A percentile compares a stretch with the other conserved stretches of the same genome.
Evolutionary conservation across 2,888 invertebrate species (phyloP).

Genomic region (Netelia inedita): DNA sequence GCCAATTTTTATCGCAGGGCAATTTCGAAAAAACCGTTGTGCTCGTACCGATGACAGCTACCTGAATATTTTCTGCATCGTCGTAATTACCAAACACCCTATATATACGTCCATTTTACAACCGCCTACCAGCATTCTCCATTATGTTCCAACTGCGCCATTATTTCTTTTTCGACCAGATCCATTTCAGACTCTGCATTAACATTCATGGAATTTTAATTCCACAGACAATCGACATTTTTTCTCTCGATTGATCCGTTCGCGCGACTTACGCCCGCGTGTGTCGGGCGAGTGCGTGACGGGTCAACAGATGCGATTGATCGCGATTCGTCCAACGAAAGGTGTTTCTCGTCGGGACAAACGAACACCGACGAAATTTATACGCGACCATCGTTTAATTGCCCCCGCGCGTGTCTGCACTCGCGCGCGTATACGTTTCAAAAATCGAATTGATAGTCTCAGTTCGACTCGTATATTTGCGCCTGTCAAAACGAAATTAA

Average conservation of each 20-base stretch:
- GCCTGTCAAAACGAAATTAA: constrained; percentile 43
- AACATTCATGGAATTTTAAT: constrained; percentile 68
- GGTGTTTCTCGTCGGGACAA: constrained; percentile 43
- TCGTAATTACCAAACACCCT: too few relatives aligned
- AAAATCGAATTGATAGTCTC: constrained; percentile 39
- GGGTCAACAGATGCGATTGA: constrained; percentile 49
- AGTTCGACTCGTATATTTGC: constrained; percentile 4
- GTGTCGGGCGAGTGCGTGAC: constrained; percentile 1
- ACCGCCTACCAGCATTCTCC: background rate
- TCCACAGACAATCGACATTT: constrained; percentile 49
- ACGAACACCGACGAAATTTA: constrained; percentile 18
- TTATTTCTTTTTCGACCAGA: constrained; percentile 1
- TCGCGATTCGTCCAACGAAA: constrained; percentile 56
- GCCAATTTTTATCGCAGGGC: too few relatives aligned
- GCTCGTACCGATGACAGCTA: too few relatives aligned
- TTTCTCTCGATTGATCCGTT: constrained; percentile 46
- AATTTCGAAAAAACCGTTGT: too few relatives aligned
- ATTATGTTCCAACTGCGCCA: background rate
- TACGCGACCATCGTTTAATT: background rate
- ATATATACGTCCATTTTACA: background rate
- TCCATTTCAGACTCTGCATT: constrained; percentile 24
- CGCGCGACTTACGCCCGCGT: constrained; percentile 7
- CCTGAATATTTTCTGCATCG: too few relatives aligned
- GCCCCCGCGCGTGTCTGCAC: background rate
- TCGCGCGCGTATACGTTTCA: background rate